Evolutionary conservation across 2,888 invertebrate species (phyloP).

Genomic region (Acanthococcus lagerstroemiae): DNA sequence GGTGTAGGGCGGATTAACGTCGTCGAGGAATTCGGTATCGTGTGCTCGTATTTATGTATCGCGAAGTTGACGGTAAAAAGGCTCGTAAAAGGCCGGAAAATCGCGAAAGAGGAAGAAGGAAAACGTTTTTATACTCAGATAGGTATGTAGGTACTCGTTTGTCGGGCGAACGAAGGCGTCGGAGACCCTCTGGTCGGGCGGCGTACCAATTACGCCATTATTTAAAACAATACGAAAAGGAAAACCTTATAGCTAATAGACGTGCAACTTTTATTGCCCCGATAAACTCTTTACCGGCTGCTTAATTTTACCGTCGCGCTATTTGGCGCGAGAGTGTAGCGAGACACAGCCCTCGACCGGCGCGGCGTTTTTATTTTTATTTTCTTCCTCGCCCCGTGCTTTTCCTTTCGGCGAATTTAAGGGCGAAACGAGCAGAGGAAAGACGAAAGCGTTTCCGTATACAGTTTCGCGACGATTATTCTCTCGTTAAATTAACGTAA

Average conservation of each 20-base stretch:
- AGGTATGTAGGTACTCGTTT: too few relatives aligned
- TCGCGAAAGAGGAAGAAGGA: background rate
- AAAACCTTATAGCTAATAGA: slow-evolving; percentile 6
- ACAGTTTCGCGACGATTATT: slow-evolving; percentile 21
- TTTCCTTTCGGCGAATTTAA: background rate
- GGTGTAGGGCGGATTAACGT: too few relatives aligned
- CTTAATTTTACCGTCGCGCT: slow-evolving; percentile 32
- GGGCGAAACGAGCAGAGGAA: too few relatives aligned
- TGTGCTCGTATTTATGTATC: background rate
- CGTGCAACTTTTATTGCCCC: slow-evolving; percentile 32
- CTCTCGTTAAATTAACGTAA: slow-evolving; percentile 24
- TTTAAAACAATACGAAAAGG: slow-evolving; percentile 28
- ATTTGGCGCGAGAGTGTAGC: slow-evolving; percentile 7
- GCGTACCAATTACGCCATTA: slow-evolving; percentile 27
- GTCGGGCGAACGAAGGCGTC: slow-evolving; percentile 2
- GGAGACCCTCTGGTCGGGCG: slow-evolving; percentile 4
- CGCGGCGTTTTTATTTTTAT: slow-evolving; percentile 16
- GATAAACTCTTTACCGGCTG: slow-evolving; percentile 35
- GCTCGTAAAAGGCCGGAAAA: background rate
- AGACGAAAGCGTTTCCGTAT: background rate
- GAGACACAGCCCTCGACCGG: slow-evolving; percentile 24
- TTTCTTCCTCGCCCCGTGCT: background rate
- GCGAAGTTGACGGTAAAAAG: background rate
- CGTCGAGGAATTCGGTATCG: too few relatives aligned
- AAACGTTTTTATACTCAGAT: background rate